Conservation (phyloP, 2,888 invertebrate genomes). For the Diarsia dahlii region DNA sequence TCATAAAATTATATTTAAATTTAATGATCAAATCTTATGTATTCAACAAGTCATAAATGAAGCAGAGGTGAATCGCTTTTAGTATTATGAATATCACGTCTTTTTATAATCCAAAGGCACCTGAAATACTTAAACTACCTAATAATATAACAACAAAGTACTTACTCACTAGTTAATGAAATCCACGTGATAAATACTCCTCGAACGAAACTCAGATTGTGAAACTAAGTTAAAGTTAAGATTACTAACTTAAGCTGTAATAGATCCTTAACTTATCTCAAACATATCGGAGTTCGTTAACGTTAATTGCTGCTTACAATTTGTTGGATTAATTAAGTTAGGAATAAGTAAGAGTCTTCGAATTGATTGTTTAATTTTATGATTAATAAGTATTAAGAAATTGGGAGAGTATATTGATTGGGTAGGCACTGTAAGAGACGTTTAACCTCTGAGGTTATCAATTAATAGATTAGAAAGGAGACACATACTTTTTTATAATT, state of each 20-base stretch:
- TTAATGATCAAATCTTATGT: too few species aligned
- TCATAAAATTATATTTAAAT: too few species aligned
- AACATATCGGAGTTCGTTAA: conserved; percentile 47
- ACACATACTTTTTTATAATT: too few species aligned
- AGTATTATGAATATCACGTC: not conserved
- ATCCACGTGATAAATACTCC: conserved; percentile 38
- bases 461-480: too few species aligned
- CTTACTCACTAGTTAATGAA: conserved; percentile 7
- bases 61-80: not conserved
- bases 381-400: not conserved
- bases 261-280: conserved; percentile 46
- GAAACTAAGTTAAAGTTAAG: conserved; percentile 37
- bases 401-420: not conserved
- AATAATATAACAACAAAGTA: conserved; percentile 10
- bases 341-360: conserved; percentile 15
- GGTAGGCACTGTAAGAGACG: not conserved
- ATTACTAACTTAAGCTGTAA: conserved; percentile 47
- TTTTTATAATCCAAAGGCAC: not conserved
- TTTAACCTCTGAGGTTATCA: not conserved
- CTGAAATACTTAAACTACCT: not conserved
- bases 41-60: not conserved
- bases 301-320: conserved; percentile 43
- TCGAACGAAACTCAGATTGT: conserved; percentile 25
- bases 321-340: conserved; percentile 36
- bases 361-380: conserved; percentile 23